Conservation (phyloP, 64 coral and sea anemone genomes). For the Exaiptasia diaphana region DNA sequence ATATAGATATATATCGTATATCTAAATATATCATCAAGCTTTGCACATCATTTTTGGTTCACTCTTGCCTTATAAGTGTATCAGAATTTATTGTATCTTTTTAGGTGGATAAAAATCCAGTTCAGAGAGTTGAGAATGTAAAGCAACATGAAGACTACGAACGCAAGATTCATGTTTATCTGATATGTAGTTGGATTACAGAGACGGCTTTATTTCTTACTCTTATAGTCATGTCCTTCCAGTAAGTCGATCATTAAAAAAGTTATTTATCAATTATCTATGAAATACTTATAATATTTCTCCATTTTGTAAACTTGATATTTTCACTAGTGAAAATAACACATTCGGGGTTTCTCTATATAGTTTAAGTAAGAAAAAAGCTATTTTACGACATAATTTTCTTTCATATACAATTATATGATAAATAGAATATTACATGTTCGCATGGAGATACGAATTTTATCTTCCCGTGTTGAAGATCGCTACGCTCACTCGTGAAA, state of each 20-base stretch:
- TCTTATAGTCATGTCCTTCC: conserved; percentile 6
- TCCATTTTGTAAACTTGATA: too few relatives aligned
- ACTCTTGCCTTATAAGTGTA: background rate
- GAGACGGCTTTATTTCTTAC: background rate
- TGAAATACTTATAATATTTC: too few relatives aligned
- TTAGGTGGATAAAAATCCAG: background rate
- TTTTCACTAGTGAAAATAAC: too few relatives aligned
- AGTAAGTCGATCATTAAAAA: too few relatives aligned
- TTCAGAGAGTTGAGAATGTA: background rate
- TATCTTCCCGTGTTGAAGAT: too few relatives aligned
- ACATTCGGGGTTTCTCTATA: too few relatives aligned
- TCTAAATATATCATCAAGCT: background rate
- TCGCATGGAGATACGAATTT: too few relatives aligned
- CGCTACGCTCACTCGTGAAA: too few relatives aligned
- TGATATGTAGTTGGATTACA: conserved; percentile 15
- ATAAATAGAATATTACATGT: too few relatives aligned
- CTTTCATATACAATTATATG: too few relatives aligned
- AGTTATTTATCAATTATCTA: too few relatives aligned
- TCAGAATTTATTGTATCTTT: background rate
- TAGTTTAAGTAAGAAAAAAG: conserved; percentile 8
- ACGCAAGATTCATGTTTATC: background rate
- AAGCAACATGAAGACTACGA: background rate
- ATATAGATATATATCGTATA: too few relatives aligned
- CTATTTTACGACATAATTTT: background rate
- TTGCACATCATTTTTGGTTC: background rate